Evolutionary conservation across 2,113 vertebrate genomes (phyloP).

Genomic region (Proteles cristata): DNA sequence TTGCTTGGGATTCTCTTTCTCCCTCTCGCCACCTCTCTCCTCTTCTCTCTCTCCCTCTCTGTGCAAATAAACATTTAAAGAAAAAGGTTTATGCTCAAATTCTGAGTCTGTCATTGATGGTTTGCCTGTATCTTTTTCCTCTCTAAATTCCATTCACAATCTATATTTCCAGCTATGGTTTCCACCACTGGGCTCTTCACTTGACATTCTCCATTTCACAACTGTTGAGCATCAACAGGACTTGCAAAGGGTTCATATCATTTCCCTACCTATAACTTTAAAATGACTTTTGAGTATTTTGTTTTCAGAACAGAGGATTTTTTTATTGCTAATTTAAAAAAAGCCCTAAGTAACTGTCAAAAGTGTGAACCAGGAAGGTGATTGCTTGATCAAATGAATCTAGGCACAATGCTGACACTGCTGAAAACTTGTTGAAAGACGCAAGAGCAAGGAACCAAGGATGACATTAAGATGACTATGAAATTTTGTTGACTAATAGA

Average conservation of each 20-base stretch:
- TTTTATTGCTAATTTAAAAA: background rate
- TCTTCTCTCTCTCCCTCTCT: too few species aligned
- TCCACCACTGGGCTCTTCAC: fast-evolving
- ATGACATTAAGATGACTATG: background rate
- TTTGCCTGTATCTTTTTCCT: background rate
- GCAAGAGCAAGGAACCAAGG: background rate
- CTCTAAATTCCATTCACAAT: background rate
- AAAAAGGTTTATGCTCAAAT: background rate
- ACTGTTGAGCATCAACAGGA: fast-evolving
- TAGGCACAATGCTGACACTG: background rate
- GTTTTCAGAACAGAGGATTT: background rate
- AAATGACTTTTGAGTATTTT: background rate
- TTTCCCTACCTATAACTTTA: background rate
- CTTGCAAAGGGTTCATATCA: background rate
- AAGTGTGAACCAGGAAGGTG: background rate
- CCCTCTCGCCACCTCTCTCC: too few species aligned
- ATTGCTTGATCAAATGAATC: background rate
- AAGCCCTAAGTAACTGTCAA: background rate
- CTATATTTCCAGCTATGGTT: too few species aligned
- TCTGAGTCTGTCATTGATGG: background rate
- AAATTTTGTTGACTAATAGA: background rate
- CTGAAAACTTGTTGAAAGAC: background rate
- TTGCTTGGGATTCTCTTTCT: too few species aligned
- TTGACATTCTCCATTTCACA: too few species aligned
- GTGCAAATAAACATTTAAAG: too few species aligned